phyloP scores from a whole-genome alignment of 2,797 vertebrate genomes.

The Sardinella longiceps region DNA sequence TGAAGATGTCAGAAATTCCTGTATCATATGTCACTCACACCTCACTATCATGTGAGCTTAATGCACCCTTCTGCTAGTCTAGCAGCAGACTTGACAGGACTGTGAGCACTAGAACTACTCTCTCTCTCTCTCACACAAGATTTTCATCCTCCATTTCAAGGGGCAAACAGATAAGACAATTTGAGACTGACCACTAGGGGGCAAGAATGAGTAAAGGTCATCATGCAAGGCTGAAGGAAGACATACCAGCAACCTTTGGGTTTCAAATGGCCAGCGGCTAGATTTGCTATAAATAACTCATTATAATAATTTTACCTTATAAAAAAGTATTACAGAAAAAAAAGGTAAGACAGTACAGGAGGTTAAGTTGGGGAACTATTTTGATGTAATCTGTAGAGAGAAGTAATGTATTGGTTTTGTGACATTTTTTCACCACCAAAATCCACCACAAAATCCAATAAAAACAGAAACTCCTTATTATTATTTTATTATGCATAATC shows the following conservation, averaged over 20 bases:
- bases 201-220: background rate
- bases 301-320: too few species aligned
- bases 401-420: too few species aligned
- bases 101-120: background rate
- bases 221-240: background rate
- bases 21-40: background rate
- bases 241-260: background rate
- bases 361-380: background rate
- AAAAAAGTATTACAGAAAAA: too few species aligned
- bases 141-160: background rate
- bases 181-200: background rate
- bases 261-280: background rate
- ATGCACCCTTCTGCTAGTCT: background rate
- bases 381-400: background rate
- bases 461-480: too few species aligned
- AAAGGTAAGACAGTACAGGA: too few species aligned
- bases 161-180: background rate
- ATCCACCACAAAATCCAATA: too few species aligned
- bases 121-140: background rate
- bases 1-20: background rate
- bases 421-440: too few species aligned
- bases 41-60: background rate
- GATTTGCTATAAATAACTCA: too few species aligned
- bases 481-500: too few species aligned
- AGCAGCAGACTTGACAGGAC: background rate